Conservation (phyloP, 2,797 vertebrate species). For the Myioborus melanocephalus region DNA sequence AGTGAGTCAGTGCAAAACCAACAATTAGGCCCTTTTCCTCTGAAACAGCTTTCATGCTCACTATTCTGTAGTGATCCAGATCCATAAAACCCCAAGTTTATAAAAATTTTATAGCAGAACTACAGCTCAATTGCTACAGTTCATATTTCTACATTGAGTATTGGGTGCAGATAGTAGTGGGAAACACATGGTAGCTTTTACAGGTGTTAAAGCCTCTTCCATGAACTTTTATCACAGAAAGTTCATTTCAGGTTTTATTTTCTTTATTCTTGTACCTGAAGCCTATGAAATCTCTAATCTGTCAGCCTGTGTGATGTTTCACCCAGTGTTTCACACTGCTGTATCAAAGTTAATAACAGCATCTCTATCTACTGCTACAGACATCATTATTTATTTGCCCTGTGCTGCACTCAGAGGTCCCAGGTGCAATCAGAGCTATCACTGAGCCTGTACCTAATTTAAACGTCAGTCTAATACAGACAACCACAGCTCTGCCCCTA, state of each 20-base stretch:
- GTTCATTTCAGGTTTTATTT: slow-evolving; percentile 31
- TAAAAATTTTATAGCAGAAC: background rate
- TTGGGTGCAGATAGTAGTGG: background rate
- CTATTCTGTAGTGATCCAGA: background rate
- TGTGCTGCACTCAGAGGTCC: slow-evolving; percentile 14
- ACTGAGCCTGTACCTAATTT: slow-evolving; percentile 10
- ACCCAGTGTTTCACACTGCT: background rate
- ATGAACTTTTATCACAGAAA: background rate
- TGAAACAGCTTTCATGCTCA: background rate
- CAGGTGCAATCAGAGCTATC: slow-evolving; percentile 36
- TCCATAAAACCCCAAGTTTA: background rate
- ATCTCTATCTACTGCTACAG: slow-evolving; percentile 7
- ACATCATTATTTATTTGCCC: slow-evolving; percentile 49
- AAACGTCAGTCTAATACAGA: slow-evolving; percentile 9
- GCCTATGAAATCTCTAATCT: slow-evolving; percentile 15
- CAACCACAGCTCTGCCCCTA: background rate
- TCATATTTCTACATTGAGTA: background rate
- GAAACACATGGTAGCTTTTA: background rate
- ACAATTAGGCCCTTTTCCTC: background rate
- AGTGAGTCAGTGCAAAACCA: background rate
- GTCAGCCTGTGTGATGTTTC: slow-evolving; percentile 21
- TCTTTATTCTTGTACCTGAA: slow-evolving; percentile 10
- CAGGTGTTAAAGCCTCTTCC: background rate
- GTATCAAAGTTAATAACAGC: background rate
- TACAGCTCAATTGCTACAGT: background rate